Percentiles rank a stretch among this genome's conserved stretches.
Conservation (phyloP, 2,888 invertebrate genomes). For the Xestia ashworthii region DNA sequence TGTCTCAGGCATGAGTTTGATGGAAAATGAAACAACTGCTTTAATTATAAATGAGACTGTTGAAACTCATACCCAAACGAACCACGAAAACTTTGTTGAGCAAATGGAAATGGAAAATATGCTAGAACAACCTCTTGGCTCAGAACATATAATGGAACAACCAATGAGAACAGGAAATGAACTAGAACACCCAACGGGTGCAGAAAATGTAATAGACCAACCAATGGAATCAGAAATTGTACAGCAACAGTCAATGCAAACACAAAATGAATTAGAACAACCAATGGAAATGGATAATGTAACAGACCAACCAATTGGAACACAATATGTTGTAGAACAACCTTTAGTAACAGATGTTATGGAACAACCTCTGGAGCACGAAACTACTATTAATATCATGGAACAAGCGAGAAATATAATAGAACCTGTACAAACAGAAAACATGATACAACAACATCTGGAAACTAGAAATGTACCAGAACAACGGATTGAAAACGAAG, state of each 20-base stretch:
- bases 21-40: conserved; percentile 35
- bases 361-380: conserved; percentile 28
- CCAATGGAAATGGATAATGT: conserved; percentile 34
- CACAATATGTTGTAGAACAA: conserved; percentile 36
- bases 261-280: conserved; percentile 35
- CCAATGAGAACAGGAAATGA: conserved; percentile 14
- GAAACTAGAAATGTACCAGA: conserved; percentile 14
- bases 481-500: conserved; percentile 18
- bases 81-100: conserved; percentile 37
- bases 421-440: conserved; percentile 6
- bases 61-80: conserved; percentile 20
- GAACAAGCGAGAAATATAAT: conserved; percentile 16
- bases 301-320: conserved; percentile 19
- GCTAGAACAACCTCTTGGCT: conserved; percentile 24
- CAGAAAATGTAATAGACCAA: conserved; percentile 31
- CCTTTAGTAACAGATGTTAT: conserved; percentile 22
- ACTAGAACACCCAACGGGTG: conserved; percentile 11
- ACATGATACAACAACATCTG: conserved; percentile 23
- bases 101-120: conserved; percentile 40
- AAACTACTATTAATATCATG: conserved; percentile 27
- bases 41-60: conserved; percentile 26
- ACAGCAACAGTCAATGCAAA: conserved; percentile 30
- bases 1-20: conserved; percentile 9
- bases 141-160: conserved; percentile 36
- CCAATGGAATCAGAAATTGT: conserved; percentile 21